A percentile compares a stretch with the other conserved stretches of the same genome.
Conservation (phyloP, 2,113 vertebrate species). For the Paramisgurnus dabryanus region DNA sequence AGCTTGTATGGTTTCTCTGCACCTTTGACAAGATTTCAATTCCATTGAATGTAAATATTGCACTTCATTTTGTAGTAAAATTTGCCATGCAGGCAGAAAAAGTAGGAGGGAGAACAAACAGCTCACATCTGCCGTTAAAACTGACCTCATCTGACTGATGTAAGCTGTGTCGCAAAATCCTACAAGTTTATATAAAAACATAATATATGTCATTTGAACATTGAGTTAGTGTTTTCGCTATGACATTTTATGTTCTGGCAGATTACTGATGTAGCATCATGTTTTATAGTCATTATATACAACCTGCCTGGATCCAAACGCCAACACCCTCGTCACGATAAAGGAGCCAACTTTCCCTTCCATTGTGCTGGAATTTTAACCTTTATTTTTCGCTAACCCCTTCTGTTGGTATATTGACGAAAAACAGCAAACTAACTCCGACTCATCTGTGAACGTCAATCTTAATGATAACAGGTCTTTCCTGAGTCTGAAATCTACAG, state of each 20-base stretch:
- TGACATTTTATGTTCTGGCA: neutral
- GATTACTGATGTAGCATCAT: neutral
- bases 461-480: slow-evolving; percentile 27
- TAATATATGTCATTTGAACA: neutral
- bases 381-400: neutral
- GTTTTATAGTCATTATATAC: neutral
- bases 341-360: neutral
- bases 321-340: neutral
- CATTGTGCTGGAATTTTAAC: neutral
- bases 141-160: neutral
- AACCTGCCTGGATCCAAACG: neutral
- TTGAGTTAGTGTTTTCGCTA: slow-evolving; percentile 21
- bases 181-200: slow-evolving; percentile 5
- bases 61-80: slow-evolving; percentile 69
- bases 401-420: neutral
- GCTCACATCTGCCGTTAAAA: neutral
- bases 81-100: slow-evolving; percentile 22
- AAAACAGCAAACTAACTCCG: neutral
- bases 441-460: neutral
- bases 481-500: slow-evolving; percentile 36
- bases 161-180: neutral
- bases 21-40: neutral
- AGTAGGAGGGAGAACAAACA: neutral
- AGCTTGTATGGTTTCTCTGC: neutral
- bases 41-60: slow-evolving; percentile 62